Conservation (phyloP, 2,888 invertebrate genomes). For the Drosophila seclusa region DNA sequence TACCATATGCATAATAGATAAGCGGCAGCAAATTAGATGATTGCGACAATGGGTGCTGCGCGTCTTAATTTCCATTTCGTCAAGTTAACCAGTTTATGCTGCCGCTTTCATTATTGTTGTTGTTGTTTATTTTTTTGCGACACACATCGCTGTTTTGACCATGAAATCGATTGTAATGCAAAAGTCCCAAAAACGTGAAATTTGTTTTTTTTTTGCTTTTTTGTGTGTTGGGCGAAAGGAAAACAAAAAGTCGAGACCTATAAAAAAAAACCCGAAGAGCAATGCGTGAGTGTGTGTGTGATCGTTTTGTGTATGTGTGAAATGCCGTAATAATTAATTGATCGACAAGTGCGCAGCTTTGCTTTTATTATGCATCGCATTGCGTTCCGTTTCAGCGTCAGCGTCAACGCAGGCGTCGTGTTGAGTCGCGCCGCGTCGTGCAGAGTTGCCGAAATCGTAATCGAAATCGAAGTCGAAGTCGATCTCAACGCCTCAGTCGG, state of each 20-base stretch:
- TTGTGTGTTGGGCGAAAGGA: constrained; percentile 30
- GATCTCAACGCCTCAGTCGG: constrained; percentile 46
- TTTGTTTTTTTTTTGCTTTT: constrained; percentile 4
- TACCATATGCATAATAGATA: constrained; percentile 44
- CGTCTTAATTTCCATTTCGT: constrained; percentile 71
- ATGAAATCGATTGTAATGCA: constrained; percentile 78
- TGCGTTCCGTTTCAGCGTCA: constrained; percentile 18
- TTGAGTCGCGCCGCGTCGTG: constrained; percentile 5
- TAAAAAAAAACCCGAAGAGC: constrained; percentile 63
- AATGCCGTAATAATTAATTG: constrained; percentile 79
- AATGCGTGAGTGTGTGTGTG: constrained; percentile 11
- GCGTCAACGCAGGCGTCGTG: not conserved
- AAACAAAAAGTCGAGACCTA: constrained; percentile 42
- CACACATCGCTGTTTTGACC: constrained; percentile 72
- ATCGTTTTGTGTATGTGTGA: constrained; percentile 43
- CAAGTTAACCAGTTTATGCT: constrained; percentile 65
- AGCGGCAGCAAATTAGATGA: constrained; percentile 58
- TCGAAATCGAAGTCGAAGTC: constrained; percentile 48
- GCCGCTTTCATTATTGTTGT: constrained; percentile 29
- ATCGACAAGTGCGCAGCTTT: constrained; percentile 76
- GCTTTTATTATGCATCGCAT: constrained; percentile 69
- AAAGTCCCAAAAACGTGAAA: constrained; percentile 68
- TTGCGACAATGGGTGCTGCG: constrained; percentile 62
- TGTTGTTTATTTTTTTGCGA: constrained; percentile 57
- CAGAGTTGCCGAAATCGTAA: constrained; percentile 1